Percentiles rank a stretch among this genome's conserved stretches.
These are phyloP conservation scores for Operophtera brumata DNA, from an alignment of 2,888 invertebrate species.

Conservation along the genomic window DNA sequence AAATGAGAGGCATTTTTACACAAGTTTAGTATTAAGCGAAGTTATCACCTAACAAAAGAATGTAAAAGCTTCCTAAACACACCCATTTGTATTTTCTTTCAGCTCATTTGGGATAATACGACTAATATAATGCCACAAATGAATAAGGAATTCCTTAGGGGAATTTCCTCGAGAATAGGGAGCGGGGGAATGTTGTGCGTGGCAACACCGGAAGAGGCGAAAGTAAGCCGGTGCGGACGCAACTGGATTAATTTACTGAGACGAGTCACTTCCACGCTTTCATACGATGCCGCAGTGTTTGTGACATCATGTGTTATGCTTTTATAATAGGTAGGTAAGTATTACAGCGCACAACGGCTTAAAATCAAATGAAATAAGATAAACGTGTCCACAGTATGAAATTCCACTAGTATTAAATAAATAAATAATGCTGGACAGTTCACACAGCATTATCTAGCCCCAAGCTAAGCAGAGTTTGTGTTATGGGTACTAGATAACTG, in stretches of 20 bases:
- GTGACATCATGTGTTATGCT: background rate
- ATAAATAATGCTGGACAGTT: too few species aligned
- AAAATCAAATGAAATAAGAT: too few species aligned
- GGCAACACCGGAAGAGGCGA: slow-evolving; percentile 49
- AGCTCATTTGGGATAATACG: slow-evolving; percentile 69
- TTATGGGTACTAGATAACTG: too few species aligned
- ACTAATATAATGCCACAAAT: slow-evolving; percentile 74
- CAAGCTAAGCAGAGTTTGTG: too few species aligned
- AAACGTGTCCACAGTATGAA: too few species aligned
- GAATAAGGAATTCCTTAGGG: slow-evolving; percentile 70
- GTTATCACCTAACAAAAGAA: slow-evolving; percentile 1
- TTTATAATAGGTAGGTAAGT: too few species aligned
- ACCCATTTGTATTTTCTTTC: slow-evolving; percentile 63
- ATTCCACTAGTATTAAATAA: too few species aligned
- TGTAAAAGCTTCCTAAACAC: slow-evolving; percentile 54
- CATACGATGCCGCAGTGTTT: background rate
- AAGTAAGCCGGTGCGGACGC: slow-evolving; percentile 55
- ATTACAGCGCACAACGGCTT: too few species aligned
- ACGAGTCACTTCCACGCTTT: slow-evolving; percentile 12
- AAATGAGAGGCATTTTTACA: background rate
- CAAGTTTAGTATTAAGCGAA: background rate
- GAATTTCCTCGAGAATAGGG: slow-evolving; percentile 50
- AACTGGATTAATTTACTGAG: slow-evolving; percentile 57
- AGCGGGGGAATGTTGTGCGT: slow-evolving; percentile 42
- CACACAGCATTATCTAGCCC: too few species aligned